Base-by-base conservation (phyloP, 2,888 invertebrate species). In the Lypha dubia region DNA sequence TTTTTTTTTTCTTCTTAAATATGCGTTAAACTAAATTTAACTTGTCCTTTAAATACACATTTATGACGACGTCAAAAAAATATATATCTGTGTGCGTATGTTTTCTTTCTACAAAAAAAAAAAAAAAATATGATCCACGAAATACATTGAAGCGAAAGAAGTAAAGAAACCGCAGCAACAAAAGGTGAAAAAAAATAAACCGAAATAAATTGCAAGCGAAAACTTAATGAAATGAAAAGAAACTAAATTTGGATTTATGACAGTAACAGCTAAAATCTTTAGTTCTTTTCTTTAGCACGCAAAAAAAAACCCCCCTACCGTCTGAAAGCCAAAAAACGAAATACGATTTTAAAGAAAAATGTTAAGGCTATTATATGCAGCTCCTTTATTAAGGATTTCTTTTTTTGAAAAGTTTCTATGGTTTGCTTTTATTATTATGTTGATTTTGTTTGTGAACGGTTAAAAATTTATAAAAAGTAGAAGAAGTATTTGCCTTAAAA, bases 191-290 rank as follows among this genome's bases (percentile, higher is more conserved):
- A 11, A 22, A 77, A 77, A 68, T 68, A 77, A 77, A 68, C 46
- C 60, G 60, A 81, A 81, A 74, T 79, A 70, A 84, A 84, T 80
- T 77, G 84, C 77, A 51, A 60, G 22, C 41, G 51, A 75, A 86
- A 67, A 79, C 53, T 82, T 79, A 85, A 85, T 79, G 82, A 82
- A 81, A 79, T 82, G 79, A 74, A 86, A 83, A 73, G 83, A 83
- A 85, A 76, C 83, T 79, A 77, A 86, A 86, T 85, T 86, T 85
- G 75, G 83, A 86, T 85, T 86, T 85, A 86, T 84, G 77, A 17
- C 81, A 81, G 77, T 79, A 63, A 68, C 84, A 77, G 73, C 56
- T 46, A 62, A 15, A 62, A 20, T 62, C 32, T 24, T 62, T 28
- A n/a, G n/a, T n/a, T 6, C 73, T 11, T 13, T 4, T 53, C 44